Conservation (phyloP, 2,113 vertebrate species). For the Tor tambroides region DNA sequence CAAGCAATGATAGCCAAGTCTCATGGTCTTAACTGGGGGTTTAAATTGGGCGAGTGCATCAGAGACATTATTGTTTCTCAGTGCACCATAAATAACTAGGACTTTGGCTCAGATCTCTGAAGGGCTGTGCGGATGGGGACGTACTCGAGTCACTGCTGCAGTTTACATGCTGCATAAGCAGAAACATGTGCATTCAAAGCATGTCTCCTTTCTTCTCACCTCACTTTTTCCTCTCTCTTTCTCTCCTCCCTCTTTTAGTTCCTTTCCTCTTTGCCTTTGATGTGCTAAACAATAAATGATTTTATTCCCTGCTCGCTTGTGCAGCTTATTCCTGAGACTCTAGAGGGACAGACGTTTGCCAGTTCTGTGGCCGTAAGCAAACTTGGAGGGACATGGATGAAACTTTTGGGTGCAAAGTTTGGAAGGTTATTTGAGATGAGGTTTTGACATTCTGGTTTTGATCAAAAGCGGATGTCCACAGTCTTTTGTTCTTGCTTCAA, state of each 20-base stretch:
- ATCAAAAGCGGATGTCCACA: constrained; percentile 26
- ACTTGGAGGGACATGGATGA: constrained; percentile 12
- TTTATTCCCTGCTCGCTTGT: constrained; percentile 62
- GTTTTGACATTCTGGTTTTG: constrained; percentile 29
- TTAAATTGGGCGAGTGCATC: constrained; percentile 46
- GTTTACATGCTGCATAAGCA: constrained; percentile 58
- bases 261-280: constrained; percentile 63
- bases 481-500: constrained; percentile 20
- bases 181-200: constrained; percentile 50
- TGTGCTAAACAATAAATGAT: constrained; percentile 73
- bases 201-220: constrained; percentile 3
- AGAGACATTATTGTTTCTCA: constrained; percentile 51
- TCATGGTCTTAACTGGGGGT: constrained; percentile 26
- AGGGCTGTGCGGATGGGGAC: constrained; percentile 42
- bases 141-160: constrained; percentile 35
- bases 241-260: background rate
- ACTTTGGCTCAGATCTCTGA: constrained; percentile 43
- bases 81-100: constrained; percentile 56
- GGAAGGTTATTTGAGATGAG: constrained; percentile 14
- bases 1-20: constrained; percentile 7
- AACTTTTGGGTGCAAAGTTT: constrained; percentile 10
- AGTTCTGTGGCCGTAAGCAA: constrained; percentile 51
- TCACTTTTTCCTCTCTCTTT: constrained; percentile 26
- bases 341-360: constrained; percentile 52
- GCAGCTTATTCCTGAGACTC: constrained; percentile 60